Base-by-base conservation (phyloP, 2,888 invertebrate genomes). In the Eupeodes latifasciatus region DNA sequence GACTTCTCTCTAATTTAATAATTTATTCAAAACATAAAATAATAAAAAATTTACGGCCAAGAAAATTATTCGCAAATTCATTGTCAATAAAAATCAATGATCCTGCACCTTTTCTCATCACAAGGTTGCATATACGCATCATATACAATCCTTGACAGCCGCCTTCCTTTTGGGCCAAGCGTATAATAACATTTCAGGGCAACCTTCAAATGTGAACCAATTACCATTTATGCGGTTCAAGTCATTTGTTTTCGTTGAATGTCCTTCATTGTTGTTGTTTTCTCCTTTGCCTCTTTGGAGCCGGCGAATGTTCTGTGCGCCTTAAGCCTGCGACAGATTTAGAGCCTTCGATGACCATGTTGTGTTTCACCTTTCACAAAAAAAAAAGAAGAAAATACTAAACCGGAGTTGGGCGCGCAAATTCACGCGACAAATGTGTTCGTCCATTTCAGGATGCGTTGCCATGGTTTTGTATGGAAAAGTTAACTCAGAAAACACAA, bases 1-100 rank as follows among this genome's bases (percentile, higher is more conserved):
- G 40, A 40, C 40, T 64, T 81, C 74, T 74, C 85, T 61, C 44
- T 84, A 81, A 85, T 11, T 78, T 47, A 72, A 78, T 7, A 81
- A 85, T 64, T 85, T 78, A 85, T 81, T 75, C 85, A 88, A 85
- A 80, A 67, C 34, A 49, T 76, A 81, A 9, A 16, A 11, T 40
- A 44, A 62, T 11, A 14, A 51, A 5, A 82, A 86, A 86, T 40
- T 4, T 67, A 80, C 57, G 74, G 47, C 51, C 57, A 51, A 67
- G 51, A 72, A 88, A 88, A 88, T 88, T 85, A 85, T 88, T 85
- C 51, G 69, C 85, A 88, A 81, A 88, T 85, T 85, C 81, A 88
- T 88, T 85, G 81, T 51, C 78, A 81, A 81, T 88, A 85, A 88
- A 88, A 88, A 81, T 85, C 88, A 88, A 88, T 88, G 85, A 75